Base-by-base conservation (phyloP, 2,797 vertebrate species). In the Danio choprae region DNA sequence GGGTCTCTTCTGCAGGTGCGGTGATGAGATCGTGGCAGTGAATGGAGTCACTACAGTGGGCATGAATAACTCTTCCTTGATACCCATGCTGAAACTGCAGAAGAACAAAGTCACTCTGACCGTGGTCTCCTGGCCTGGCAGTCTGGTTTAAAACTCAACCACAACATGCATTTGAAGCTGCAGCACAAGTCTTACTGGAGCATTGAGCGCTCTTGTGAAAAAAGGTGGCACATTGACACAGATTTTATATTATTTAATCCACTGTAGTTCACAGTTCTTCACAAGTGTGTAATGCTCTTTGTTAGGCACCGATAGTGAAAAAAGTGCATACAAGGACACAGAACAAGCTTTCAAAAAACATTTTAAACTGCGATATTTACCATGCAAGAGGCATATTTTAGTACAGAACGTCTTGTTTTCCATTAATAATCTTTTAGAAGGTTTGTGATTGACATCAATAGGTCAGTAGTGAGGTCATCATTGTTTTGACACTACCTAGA, bases 51-150 rank as follows among this genome's bases (percentile, higher is more conserved):
- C 95, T 1, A 96, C 96, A 0, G 92, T 95, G 16, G 96, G 96
- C 73, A 97, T 98, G 96, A 97, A 97, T 93, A 97, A 97, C 91
- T 94, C 95, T 0, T 95, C 96, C 5, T 91, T 98, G 20, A 97
- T 98, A 87, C 97, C 97, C 0, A 97, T 97, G 95, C 91, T 98
- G 82, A 97, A 98, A 87, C 95, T 97, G 83, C 97, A 96, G 85
- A 96, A 94, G 89, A 96, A 98, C 86, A 96, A 91, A 91, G 96
- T 97, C 81, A 95, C 95, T 0, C 92, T 98, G 41, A 97, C 97
- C 0, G 96, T 97, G 82, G 96, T 98, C 82, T 98, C 96, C 6
- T 97, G 96, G 96, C 96, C 96, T 0, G 96, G 96, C 5, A 97
- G 95, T 83, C 91, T 96, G 0, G 93, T 97, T 83, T 98, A 94